Evolutionary conservation across 92 coral and sea anemone species (phyloP), one percentile per base, ranked within the genome.

Genomic region (Bergia sp.): DNA sequence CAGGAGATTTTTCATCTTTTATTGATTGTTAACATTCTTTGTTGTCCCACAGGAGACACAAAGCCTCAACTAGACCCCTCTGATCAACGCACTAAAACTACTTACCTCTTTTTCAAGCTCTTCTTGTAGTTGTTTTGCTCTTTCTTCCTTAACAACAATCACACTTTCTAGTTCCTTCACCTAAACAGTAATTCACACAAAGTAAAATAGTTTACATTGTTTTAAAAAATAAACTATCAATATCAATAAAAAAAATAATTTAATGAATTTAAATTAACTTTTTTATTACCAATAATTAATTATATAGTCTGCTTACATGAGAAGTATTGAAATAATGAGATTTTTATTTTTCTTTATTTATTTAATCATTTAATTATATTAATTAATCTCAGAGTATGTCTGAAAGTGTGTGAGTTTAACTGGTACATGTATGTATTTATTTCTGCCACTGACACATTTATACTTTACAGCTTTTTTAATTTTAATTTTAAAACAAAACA

Each of bases 101-200:
- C 58, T 21, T 91, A 93, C 98, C 97, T 96, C 97, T 79, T 90
- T 88, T 72, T 96, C 96, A 47, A 96, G 89, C 49, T 94, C 94
- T 57, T 53, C 82, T 72, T 86, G 72, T 37, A 95, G 92, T 75
- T 91, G 94, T 80, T 87, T 65, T 13, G 96, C 89, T 36, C 91
- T 89, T 88, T 85, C 93, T 37, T 96, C 96, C 58, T 96, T 96
- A 49, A 86, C 95, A 73, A 88, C 86, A 23, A 95, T 86, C 47
- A 90, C 76, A 76, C 85, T 85, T 85, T 94, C 96, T 16, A 94
- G 89, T 47, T 86, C 88, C 67, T 92, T 90, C 16, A 92, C 88
- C 96, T 94, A 82, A 37, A 45, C 39, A 81, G 49, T 74, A 55
- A 77, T 40, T 8, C 41, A 55, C 41, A 65, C 7, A 3, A 79